Evolutionary conservation across 2,888 invertebrate genomes (phyloP), one percentile per base, ranked within the genome.

Genomic region (Adineta ricciae): DNA sequence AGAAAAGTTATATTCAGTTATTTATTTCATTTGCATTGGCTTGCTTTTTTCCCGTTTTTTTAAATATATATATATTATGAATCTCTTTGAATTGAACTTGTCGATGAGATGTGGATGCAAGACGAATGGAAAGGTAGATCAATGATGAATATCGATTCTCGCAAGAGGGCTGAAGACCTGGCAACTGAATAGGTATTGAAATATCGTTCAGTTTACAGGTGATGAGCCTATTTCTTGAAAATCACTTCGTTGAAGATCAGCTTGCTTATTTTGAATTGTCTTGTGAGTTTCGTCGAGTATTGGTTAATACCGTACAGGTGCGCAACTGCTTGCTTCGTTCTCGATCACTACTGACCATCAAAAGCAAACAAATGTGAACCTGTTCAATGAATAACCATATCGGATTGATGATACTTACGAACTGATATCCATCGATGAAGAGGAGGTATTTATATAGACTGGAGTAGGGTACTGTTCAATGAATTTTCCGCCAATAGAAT

Each of bases 351-450:
- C 19, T 16, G 32, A 64, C 19, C 19, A 64, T 36, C 64, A 64
- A n/a, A n/a, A n/a, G 64, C 64, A 64, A 64, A 64, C 64, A 64
- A 64, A 64, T 64, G 64, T 64, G 64, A 64, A 64, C 64, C 64
- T 64, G 64, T 64, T 32, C 64, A 32, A 64, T 32, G 64, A 32
- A 16, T 64, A 64, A 64, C 64, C 64, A 3, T 32, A 7, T 64
- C 16, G 9, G 14, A 27, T 32, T 16, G 7, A n/a, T 56, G n/a
- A 27, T 56, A 14, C 56, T 56, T 56, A 27, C 56, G 3, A 27
- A 64, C 16, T 64, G 64, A 64, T 64, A 64, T 32, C 19, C 3
- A 4, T 64, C 32, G 2, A 4, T 14, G 32, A 16, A 14, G 5
- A 14, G 19, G 16, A 19, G 32, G 19, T 64, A 64, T 19, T 32